Conservation (phyloP, 2,888 invertebrate species). For the Drosophila paramelanica region DNA sequence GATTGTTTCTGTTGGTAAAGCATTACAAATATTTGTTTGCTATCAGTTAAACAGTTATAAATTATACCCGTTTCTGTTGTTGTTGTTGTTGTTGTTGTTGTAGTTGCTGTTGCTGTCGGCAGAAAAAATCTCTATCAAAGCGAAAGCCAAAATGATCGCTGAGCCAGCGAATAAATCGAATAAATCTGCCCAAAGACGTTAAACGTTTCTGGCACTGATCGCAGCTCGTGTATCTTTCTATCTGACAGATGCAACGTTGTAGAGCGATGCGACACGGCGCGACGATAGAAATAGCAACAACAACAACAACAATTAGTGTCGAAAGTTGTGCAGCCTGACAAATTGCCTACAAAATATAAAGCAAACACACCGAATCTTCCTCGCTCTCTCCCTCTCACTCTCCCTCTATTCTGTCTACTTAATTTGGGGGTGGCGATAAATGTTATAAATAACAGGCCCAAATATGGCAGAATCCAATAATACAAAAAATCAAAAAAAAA, state of each 20-base stretch:
- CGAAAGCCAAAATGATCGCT: slow-evolving; percentile 23
- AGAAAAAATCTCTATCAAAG: slow-evolving; percentile 57
- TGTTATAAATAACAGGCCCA: slow-evolving; percentile 54
- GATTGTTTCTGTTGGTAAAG: not conserved
- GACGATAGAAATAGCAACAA: slow-evolving; percentile 29
- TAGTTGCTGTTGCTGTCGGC: slow-evolving; percentile 27
- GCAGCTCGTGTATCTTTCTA: slow-evolving; percentile 29
- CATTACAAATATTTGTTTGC: not conserved
- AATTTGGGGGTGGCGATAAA: slow-evolving; percentile 37
- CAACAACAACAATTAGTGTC: slow-evolving; percentile 42
- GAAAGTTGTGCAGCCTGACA: slow-evolving; percentile 43
- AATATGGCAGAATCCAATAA: slow-evolving; percentile 31
- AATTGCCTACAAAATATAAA: slow-evolving; percentile 29
- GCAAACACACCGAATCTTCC: not conserved
- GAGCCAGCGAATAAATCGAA: slow-evolving; percentile 46
- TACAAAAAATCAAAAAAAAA: slow-evolving; percentile 5
- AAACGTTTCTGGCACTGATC: slow-evolving; percentile 71
- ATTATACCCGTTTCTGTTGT: slow-evolving; percentile 17
- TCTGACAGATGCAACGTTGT: slow-evolving; percentile 8
- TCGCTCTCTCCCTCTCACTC: not conserved
- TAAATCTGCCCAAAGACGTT: slow-evolving; percentile 60
- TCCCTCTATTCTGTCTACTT: slow-evolving; percentile 4
- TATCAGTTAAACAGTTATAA: slow-evolving; percentile 12
- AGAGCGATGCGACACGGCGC: not conserved
- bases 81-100: slow-evolving; percentile 1